Conservation (phyloP, 2,113 vertebrate species). For the Illadopsis cleaveri region DNA sequence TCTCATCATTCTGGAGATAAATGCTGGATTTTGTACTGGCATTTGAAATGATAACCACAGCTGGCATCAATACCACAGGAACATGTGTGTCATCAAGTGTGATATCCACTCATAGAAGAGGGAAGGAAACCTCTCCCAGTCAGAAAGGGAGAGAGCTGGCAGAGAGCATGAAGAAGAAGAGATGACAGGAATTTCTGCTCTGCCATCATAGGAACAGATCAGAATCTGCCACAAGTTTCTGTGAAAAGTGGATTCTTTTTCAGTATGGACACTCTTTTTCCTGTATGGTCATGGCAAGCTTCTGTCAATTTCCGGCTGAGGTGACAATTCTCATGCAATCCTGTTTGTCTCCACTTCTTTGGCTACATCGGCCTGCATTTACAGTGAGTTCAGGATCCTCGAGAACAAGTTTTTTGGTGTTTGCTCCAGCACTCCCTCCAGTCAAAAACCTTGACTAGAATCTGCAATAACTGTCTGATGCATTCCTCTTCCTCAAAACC, state of each 20-base stretch:
- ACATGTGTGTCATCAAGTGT: fast-evolving
- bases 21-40: neutral
- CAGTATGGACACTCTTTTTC: neutral
- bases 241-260: neutral
- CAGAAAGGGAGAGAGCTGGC: neutral
- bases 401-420: neutral
- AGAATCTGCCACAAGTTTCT: neutral
- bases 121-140: neutral
- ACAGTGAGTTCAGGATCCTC: neutral
- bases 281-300: fast-evolving
- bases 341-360: neutral
- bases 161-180: neutral
- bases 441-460: neutral
- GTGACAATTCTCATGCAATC: neutral
- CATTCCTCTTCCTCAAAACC: neutral
- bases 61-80: neutral
- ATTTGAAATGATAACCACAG: neutral
- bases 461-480: neutral
- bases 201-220: neutral
- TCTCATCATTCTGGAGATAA: neutral
- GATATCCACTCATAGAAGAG: neutral
- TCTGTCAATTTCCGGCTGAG: neutral
- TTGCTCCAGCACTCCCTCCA: neutral
- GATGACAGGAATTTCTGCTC: neutral
- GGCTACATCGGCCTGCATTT: neutral